A percentile compares a stretch with the other conserved stretches of the same genome.
Evolutionary conservation across 2,888 invertebrate genomes (phyloP).

Genomic region (Apoderus coryli): DNA sequence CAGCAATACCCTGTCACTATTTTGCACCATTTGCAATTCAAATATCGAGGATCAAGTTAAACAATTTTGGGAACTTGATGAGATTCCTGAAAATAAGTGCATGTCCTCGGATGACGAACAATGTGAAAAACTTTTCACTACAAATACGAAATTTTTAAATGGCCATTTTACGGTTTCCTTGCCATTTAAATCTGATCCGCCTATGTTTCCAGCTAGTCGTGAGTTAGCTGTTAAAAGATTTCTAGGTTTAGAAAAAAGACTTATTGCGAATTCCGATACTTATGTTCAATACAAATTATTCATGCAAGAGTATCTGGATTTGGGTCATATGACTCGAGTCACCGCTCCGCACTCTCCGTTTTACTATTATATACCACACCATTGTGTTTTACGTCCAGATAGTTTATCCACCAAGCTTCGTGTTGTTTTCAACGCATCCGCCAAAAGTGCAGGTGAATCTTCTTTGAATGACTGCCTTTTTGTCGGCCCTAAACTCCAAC

Average conservation of each 20-base stretch:
- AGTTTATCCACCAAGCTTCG: constrained; percentile 3
- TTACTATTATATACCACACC: constrained; percentile 5
- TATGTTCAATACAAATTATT: too few species aligned
- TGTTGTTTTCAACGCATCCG: not conserved
- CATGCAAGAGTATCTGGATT: constrained; percentile 4
- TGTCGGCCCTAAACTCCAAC: not conserved
- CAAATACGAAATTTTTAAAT: not conserved
- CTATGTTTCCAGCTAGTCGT: too few species aligned
- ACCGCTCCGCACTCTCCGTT: not conserved
- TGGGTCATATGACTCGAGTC: constrained; percentile 1
- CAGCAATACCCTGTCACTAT: not conserved
- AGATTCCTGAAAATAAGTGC: not conserved
- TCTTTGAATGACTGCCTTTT: constrained; percentile 4
- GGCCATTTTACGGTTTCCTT: not conserved
- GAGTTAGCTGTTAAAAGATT: too few species aligned
- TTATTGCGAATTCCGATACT: too few species aligned
- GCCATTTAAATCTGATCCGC: too few species aligned
- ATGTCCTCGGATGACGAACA: not conserved
- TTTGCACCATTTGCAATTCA: not conserved
- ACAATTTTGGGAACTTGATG: not conserved
- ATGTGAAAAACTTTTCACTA: not conserved
- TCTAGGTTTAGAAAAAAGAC: too few species aligned
- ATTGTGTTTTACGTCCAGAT: constrained; percentile 1
- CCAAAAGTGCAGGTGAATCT: not conserved
- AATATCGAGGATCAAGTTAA: not conserved